Conservation (phyloP, 2,888 invertebrate species). For the Urechis unicinctus region DNA sequence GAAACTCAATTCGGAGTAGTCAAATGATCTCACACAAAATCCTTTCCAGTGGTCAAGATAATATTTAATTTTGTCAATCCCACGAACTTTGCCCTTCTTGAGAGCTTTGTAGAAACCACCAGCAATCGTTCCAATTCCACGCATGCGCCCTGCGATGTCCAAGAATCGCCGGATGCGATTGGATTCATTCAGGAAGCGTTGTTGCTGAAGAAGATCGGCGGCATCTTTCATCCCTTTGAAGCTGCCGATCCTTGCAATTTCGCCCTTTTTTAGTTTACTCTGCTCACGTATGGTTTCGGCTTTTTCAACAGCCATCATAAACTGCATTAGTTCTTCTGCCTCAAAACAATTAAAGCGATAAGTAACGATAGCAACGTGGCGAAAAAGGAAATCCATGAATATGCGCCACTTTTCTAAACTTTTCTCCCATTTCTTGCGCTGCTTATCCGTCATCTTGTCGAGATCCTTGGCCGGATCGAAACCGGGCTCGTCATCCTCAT, state of each 20-base stretch:
- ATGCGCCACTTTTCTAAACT: slow-evolving; percentile 18
- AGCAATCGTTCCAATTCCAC: slow-evolving; percentile 17
- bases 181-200: slow-evolving; percentile 9
- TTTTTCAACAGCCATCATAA: slow-evolving; percentile 18
- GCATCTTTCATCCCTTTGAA: slow-evolving; percentile 17
- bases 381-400: slow-evolving; percentile 22
- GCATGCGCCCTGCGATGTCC: slow-evolving; percentile 19
- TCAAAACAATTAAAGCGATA: slow-evolving; percentile 22
- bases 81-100: slow-evolving; percentile 20
- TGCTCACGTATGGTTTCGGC: slow-evolving; percentile 13
- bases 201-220: slow-evolving; percentile 11
- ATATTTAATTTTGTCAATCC: slow-evolving; percentile 19
- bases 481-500: slow-evolving; percentile 6
- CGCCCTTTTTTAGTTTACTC: slow-evolving; percentile 21
- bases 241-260: slow-evolving; percentile 14
- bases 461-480: slow-evolving; percentile 9
- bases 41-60: slow-evolving; percentile 23
- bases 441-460: slow-evolving; percentile 15
- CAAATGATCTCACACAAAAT: slow-evolving; percentile 17
- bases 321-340: slow-evolving; percentile 14
- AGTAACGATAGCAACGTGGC: slow-evolving; percentile 21
- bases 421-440: slow-evolving; percentile 20
- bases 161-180: slow-evolving; percentile 15
- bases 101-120: slow-evolving; percentile 20
- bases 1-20: slow-evolving; percentile 17